Base-by-base conservation (phyloP, 2,113 vertebrate species). In the Pipra filicauda region DNA sequence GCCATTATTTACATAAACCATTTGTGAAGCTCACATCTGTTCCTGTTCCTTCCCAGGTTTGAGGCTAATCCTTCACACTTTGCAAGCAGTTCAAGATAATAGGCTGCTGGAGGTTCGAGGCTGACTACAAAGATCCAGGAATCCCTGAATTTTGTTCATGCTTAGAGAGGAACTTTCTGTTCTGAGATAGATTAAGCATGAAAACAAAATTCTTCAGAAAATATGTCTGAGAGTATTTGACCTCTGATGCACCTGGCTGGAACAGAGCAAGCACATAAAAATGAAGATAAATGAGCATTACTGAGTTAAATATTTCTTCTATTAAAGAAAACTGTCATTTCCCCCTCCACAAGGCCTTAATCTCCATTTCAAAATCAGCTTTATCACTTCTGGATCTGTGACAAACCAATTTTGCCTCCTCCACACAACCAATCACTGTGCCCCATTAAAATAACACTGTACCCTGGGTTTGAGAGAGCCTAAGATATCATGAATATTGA, bases 391-490 rank as follows among this genome's bases (percentile, higher is more conserved):
- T 95, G 90, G 75, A 85, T 86, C 82, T 91, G 65, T 84, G 90
- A 93, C 93, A 97, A 94, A 91, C 82, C 64, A 72, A 89, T 94
- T 91, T 88, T 88, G 62, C 78, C 91, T 93, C 95, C 95, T 97
- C 85, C 88, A 70, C 72, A 84, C 30, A 84, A 64, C 85, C 88
- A 91, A 41, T 93, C 72, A 44, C 51, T 33, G 43, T 24, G 39
- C 33, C 37, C 48, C 76, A 81, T 90, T 93, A 88, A 86, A 96
- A 90, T 85, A 96, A 88, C 82, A 81, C 57, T 3, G 33, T n/a
- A 72, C 61, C 85, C 91, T 62, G 72, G 57, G 61, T 75, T 70
- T 66, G 65, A 95, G 73, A 59, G 22, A 71, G 55, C 75, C 88
- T 72, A 49, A n/a, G 51, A 95, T 71, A 86, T 93, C 74, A 95